Evolutionary conservation across 2,113 vertebrate genomes (phyloP), one percentile per base, ranked within the genome.

Genomic region (Nycticorax nycticorax): DNA sequence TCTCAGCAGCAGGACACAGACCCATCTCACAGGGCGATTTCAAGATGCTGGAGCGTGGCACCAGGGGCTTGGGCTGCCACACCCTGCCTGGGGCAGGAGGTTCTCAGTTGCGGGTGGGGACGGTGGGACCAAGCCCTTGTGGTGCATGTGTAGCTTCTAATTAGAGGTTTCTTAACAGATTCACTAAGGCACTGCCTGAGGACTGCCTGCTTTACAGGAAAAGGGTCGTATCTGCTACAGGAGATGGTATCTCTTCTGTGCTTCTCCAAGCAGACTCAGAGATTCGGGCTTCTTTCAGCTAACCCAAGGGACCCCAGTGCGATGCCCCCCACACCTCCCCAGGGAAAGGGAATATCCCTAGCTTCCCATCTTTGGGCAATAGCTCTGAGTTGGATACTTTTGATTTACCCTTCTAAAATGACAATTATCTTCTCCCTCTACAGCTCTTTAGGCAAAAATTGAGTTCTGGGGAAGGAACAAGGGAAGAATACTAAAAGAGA

Each of bases 11-110:
- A 5, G 27, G 32, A 71, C 63, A 35, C 12, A 74, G 20, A 22
- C 19, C 21, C 45, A 8, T 33, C 16, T 52, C 3, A 0, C 22
- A 23, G 53, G 33, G 35, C 18, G 33, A 27, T 60, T 52, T 43
- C 1, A 1, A 83, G 75, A 17, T 1, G 2, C 15, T 47, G 6
- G 3, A 33, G 24, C 5, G 27, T 48, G 47, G 33, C 9, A n/a
- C 20, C 24, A 39, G 33, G 43, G 37, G 3, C 8, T 6, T 71
- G 52, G 37, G 43, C 45, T 88, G 48, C 67, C 82, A 37, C 60
- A 48, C 18, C 22, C 28, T 79, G 35, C 35, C 19, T n/a, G 22
- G 26, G 14, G 8, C 26, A 37, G 32, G 4, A 33, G 16, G 55
- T 30, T 30, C 35, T 81, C 88, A 20, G 22, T 33, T 67, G 69